A percentile compares a stretch with the other conserved stretches of the same genome.
Conservation (phyloP, 2,797 vertebrate species). For the Siniperca undulata region DNA sequence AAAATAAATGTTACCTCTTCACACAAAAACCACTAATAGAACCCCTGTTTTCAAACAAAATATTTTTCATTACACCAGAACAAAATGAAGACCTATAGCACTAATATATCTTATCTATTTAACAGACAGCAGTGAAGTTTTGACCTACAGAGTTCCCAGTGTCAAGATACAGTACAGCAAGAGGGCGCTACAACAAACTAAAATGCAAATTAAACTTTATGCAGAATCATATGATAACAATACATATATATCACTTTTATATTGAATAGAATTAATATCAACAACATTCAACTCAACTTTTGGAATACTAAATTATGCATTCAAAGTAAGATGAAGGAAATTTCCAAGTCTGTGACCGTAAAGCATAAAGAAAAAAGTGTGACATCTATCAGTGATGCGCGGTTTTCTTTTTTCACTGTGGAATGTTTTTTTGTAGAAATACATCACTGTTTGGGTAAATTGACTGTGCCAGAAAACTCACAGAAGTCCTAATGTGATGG, state of each 20-base stretch:
- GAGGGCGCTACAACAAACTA: constrained; percentile 78
- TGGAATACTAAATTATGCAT: constrained; percentile 73
- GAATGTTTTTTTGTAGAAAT: constrained; percentile 72
- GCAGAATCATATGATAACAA: constrained; percentile 71
- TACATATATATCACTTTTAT: constrained; percentile 76
- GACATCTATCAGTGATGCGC: constrained; percentile 65
- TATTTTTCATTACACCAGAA: constrained; percentile 71
- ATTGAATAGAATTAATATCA: constrained; percentile 78
- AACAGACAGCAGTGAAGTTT: constrained; percentile 81
- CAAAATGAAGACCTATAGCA: constrained; percentile 70
- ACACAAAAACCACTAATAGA: constrained; percentile 62
- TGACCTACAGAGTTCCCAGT: constrained; percentile 81
- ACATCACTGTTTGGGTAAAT: constrained; percentile 47
- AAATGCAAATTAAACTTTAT: constrained; percentile 71
- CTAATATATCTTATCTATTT: constrained; percentile 71
- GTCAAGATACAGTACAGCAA: constrained; percentile 83
- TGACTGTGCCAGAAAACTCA: constrained; percentile 48
- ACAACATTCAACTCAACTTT: constrained; percentile 77
- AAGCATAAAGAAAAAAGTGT: constrained; percentile 59
- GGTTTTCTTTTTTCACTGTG: constrained; percentile 47
- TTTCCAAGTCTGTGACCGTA: constrained; percentile 49
- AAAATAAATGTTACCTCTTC: constrained; percentile 64
- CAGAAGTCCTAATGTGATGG: constrained; percentile 66
- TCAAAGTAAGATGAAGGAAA: constrained; percentile 72
- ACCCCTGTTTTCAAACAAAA: constrained; percentile 66